Percentiles rank a stretch among this genome's conserved stretches.
These are phyloP conservation scores for Hypomecis atomaria DNA, from an alignment of 2,888 invertebrate genomes.

Conservation along the genomic window DNA sequence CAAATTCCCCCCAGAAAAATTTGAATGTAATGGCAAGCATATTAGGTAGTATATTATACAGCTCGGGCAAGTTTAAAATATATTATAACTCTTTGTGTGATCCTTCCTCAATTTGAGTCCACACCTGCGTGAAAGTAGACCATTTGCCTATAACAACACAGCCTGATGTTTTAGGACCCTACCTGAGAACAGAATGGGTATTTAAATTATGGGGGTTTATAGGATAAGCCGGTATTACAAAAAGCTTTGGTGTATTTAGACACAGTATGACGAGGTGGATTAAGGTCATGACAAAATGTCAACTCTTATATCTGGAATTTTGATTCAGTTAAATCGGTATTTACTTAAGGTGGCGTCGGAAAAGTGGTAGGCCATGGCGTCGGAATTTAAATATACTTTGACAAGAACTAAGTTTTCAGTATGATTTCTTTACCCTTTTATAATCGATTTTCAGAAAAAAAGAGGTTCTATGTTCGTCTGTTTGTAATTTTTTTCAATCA, in stretches of 20 bases:
- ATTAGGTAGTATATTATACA: too few species aligned
- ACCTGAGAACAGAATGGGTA: constrained; percentile 8
- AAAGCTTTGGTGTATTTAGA: constrained; percentile 14
- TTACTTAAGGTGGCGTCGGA: too few species aligned
- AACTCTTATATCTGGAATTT: neutral
- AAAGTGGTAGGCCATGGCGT: too few species aligned
- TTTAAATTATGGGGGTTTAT: constrained; percentile 15
- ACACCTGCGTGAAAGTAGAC: neutral
- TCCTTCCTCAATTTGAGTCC: neutral
- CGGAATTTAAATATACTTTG: too few species aligned
- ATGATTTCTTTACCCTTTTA: too few species aligned
- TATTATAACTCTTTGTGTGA: neutral
- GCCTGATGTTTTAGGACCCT: constrained; percentile 11
- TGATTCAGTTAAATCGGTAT: neutral
- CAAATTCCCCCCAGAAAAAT: too few species aligned
- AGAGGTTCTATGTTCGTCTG: too few species aligned
- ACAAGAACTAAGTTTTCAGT: too few species aligned
- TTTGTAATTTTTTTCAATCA: too few species aligned
- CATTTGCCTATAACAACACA: constrained; percentile 22
- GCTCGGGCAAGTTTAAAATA: too few species aligned
- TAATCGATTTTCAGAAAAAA: too few species aligned
- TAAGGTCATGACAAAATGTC: neutral
- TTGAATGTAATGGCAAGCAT: too few species aligned
- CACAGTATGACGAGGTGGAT: constrained; percentile 2
- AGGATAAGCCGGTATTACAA: constrained; percentile 13